A percentile compares a stretch with the other conserved stretches of the same genome.
Conservation (phyloP, 1,140 invertebrate genomes). For the Camponotus floridanus region DNA sequence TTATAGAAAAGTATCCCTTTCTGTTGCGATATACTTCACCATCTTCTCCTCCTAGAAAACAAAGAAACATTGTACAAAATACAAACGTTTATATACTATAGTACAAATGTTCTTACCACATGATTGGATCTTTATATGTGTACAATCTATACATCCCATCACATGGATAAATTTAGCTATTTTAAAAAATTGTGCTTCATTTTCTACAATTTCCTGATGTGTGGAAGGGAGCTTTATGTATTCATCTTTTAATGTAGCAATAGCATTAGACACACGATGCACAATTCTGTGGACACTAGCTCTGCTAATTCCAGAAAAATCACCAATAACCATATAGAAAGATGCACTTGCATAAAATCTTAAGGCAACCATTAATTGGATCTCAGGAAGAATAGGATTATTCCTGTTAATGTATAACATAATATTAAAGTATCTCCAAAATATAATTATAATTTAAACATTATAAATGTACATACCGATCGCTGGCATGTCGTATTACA, state of each 20-base stretch:
- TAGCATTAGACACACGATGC: neutral
- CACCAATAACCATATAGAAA: neutral
- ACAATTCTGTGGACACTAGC: neutral
- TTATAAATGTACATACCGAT: too few species aligned
- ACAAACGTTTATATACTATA: too few species aligned
- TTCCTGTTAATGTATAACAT: neutral
- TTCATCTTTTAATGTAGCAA: neutral
- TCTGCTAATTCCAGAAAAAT: neutral
- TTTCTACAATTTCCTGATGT: neutral
- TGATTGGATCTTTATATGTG: neutral
- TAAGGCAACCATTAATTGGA: neutral
- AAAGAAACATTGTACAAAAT: too few species aligned
- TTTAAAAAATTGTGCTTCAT: neutral
- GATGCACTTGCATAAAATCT: neutral
- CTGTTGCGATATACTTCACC: neutral
- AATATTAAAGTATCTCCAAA: neutral
- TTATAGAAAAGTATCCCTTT: neutral
- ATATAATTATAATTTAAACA: too few species aligned
- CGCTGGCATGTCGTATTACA: too few species aligned
- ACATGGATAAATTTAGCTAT: neutral
- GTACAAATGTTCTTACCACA: neutral
- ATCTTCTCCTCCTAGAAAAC: neutral
- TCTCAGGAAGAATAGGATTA: neutral
- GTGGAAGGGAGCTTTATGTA: neutral
- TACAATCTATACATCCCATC: neutral